A percentile compares a stretch with the other conserved stretches of the same genome.
Conservation (phyloP, 2,113 vertebrate species). For the chimpanzee (Pan troglodytes) region NHGRI_mPanTro3-v2.1_pri NC_072407.2:94517001-94517500, state of each 20-base stretch:
- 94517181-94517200: not conserved
- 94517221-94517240: not conserved
- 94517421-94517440: not conserved
- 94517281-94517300: not conserved
- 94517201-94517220: not conserved
- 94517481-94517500: not conserved
- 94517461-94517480: not conserved
- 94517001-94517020: conserved; percentile 52
- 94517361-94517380: not conserved
- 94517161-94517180: not conserved
- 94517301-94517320: not conserved
- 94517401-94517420: not conserved
- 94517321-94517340: not conserved
- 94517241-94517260: not conserved
- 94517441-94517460: not conserved
- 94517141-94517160: not conserved
- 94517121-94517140: not conserved
- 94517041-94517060: conserved; percentile 61
- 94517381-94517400: not conserved
- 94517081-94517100: not conserved
- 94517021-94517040: not conserved
- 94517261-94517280: not conserved
- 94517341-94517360: not conserved
- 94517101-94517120: not conserved
- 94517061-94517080: conserved; percentile 43